phyloP scores from a whole-genome alignment of 2,797 vertebrate genomes.

The Urosaurus nigricauda region DNA sequence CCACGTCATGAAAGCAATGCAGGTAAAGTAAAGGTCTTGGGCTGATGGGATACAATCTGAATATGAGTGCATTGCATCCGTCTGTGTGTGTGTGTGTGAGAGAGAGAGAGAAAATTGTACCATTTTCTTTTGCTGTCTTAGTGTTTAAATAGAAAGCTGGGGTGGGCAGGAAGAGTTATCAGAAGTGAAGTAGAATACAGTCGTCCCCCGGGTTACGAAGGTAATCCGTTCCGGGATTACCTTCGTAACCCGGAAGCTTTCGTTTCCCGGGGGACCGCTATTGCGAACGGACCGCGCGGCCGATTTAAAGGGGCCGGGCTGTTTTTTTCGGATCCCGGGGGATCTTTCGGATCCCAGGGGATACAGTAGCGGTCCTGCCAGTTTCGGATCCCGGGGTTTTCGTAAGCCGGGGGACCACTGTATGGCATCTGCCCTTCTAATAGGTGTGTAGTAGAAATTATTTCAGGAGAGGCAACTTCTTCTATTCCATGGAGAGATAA shows the following conservation, averaged over 20 bases:
- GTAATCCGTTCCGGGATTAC: too few relatives aligned
- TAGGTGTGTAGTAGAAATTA: not conserved
- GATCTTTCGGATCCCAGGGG: too few relatives aligned
- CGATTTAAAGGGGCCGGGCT: too few relatives aligned
- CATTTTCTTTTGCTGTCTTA: not conserved
- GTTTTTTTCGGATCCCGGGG: too few relatives aligned
- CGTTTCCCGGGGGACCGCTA: too few relatives aligned
- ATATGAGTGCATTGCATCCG: not conserved
- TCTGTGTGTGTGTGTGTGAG: not conserved
- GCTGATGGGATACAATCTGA: not conserved
- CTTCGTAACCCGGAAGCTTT: too few relatives aligned
- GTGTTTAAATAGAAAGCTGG: not conserved
- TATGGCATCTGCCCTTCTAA: not conserved
- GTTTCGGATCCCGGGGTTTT: too few relatives aligned
- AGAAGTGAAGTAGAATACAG: not conserved
- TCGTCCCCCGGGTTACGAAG: too few relatives aligned
- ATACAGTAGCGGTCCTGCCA: too few relatives aligned
- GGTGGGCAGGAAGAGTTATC: not conserved
- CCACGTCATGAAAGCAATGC: conserved; percentile 99
- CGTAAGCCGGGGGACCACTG: too few relatives aligned
- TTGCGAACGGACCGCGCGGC: too few relatives aligned
- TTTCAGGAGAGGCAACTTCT: not conserved
- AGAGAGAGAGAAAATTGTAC: not conserved
- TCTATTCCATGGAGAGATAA: not conserved
- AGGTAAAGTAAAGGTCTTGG: conserved; percentile 78